Evolutionary conservation across 2,888 invertebrate species (phyloP).

Genomic region (Drosophila subquinaria): DNA sequence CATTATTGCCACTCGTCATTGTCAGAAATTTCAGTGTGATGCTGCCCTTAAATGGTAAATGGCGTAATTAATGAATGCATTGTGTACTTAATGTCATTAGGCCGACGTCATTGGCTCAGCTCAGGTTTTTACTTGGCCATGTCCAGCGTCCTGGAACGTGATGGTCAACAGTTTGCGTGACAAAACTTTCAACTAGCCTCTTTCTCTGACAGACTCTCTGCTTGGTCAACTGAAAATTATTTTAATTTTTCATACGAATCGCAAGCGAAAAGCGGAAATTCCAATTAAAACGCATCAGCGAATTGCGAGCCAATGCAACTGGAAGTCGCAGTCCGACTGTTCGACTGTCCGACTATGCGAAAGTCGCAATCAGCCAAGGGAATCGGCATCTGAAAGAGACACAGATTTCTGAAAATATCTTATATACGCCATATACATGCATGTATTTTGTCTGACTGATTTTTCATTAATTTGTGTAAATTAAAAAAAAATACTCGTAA

Average conservation of each 20-base stretch:
- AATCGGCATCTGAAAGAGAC: constrained; percentile 51
- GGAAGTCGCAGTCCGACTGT: constrained; percentile 39
- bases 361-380: constrained; percentile 24
- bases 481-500: constrained; percentile 51
- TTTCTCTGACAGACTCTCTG: neutral
- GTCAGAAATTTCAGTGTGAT: constrained; percentile 39
- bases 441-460: constrained; percentile 58
- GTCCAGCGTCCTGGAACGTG: constrained; percentile 2
- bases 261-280: constrained; percentile 73
- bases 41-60: constrained; percentile 21
- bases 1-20: constrained; percentile 55
- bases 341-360: neutral
- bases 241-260: constrained; percentile 64
- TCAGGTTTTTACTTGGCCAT: constrained; percentile 6
- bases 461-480: constrained; percentile 73
- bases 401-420: constrained; percentile 16
- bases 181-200: constrained; percentile 39
- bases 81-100: constrained; percentile 54
- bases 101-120: constrained; percentile 1
- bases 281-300: constrained; percentile 80
- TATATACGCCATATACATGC: constrained; percentile 17
- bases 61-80: constrained; percentile 61
- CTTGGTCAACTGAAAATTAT: constrained; percentile 58
- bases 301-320: constrained; percentile 42
- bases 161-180: constrained; percentile 44